Evolutionary conservation across 2,888 invertebrate species (phyloP).

Genomic region (Mesochorus sp.): DNA sequence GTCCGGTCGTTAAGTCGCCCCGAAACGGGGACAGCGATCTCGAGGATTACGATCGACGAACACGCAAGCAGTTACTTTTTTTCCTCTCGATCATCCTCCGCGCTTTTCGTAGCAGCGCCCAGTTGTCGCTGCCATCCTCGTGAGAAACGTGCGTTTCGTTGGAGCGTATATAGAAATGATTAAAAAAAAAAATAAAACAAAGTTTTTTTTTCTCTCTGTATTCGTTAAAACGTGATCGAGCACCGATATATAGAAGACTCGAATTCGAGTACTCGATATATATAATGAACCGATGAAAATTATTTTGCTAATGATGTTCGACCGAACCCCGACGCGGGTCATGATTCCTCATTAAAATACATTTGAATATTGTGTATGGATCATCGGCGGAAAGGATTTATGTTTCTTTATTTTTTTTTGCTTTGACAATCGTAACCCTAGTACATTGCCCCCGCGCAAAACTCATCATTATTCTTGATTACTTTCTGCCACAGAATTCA

Average conservation of each 20-base stretch:
- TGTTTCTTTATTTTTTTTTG: constrained; percentile 9
- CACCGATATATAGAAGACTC: neutral
- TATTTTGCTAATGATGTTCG: constrained; percentile 21
- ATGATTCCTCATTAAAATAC: constrained; percentile 24
- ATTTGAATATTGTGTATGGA: constrained; percentile 22
- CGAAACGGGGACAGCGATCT: constrained; percentile 52
- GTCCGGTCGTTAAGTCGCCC: constrained; percentile 50
- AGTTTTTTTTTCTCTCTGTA: neutral
- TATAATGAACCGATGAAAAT: constrained; percentile 11
- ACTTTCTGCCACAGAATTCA: too few relatives aligned
- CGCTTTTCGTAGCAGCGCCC: neutral
- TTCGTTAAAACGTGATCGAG: neutral
- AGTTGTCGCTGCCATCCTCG: neutral
- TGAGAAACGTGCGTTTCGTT: neutral
- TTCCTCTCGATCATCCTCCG: neutral
- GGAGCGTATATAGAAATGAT: too few relatives aligned
- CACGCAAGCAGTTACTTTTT: constrained; percentile 35
- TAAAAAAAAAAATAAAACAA: too few relatives aligned
- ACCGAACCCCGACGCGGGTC: constrained; percentile 4
- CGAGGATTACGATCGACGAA: constrained; percentile 56
- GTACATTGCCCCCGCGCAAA: neutral
- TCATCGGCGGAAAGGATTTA: neutral
- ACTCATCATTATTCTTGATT: too few relatives aligned
- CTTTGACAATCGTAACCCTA: neutral
- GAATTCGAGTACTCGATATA: neutral